Conservation (phyloP, 2,888 invertebrate genomes). For the Nomada fucata region DNA sequence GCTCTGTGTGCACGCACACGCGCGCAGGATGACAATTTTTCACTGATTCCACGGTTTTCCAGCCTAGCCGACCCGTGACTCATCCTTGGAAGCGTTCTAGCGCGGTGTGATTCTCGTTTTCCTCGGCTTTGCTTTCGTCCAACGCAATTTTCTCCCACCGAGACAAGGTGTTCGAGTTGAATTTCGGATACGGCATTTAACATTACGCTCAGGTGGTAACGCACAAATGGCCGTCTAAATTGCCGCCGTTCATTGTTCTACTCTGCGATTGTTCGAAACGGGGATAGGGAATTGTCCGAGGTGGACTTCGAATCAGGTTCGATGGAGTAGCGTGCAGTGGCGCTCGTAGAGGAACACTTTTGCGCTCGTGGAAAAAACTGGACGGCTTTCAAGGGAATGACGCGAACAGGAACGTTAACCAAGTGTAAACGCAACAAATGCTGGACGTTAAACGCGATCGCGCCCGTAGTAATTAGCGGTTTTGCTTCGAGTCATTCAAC, state of each 20-base stretch:
- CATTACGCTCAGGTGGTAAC: not conserved
- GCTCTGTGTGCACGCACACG: conserved; percentile 29
- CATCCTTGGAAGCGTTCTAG: conserved; percentile 35
- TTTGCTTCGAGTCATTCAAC: conserved; percentile 52
- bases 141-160: not conserved
- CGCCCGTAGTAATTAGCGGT: conserved; percentile 41
- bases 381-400: not conserved
- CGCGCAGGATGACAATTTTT: conserved; percentile 49
- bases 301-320: not conserved
- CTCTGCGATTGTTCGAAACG: not conserved
- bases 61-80: conserved; percentile 41
- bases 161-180: not conserved
- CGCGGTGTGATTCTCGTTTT: conserved; percentile 14
- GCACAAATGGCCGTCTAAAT: not conserved
- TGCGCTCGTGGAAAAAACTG: too few species aligned
- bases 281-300: not conserved
- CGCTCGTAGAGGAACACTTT: too few species aligned
- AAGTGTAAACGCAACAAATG: conserved; percentile 7
- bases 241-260: not conserved
- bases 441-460: conserved; percentile 44
- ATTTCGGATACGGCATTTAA: not conserved
- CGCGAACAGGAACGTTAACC: conserved; percentile 9
- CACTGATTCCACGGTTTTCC: conserved; percentile 63
- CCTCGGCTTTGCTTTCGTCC: not conserved
- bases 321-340: not conserved